A percentile compares a stretch with the other conserved stretches of the same genome.
These are phyloP conservation scores for Pentalonia nigronervosa DNA, from an alignment of 1,140 invertebrate genomes.

Conservation along the genomic window DNA sequence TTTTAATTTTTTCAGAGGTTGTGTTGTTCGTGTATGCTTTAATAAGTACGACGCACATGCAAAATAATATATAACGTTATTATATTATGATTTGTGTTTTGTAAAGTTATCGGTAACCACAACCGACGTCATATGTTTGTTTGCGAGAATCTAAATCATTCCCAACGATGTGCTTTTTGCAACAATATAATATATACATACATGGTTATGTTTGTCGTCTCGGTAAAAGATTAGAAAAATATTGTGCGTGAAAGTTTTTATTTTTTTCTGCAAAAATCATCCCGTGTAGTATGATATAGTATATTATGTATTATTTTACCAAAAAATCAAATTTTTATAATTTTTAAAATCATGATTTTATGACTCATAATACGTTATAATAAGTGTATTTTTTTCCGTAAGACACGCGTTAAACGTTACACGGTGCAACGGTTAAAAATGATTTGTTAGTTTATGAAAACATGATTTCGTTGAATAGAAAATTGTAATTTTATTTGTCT, in stretches of 20 bases:
- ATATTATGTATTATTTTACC: background rate
- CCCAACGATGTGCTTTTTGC: background rate
- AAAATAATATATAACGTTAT: background rate
- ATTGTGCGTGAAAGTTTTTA: background rate
- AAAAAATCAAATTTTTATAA: too few relatives aligned
- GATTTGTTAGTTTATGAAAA: background rate
- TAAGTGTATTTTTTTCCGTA: background rate
- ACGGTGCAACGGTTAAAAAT: background rate
- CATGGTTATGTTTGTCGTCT: too few relatives aligned
- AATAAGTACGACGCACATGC: background rate
- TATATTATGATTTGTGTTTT: background rate
- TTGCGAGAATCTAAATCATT: background rate
- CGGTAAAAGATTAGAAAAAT: background rate
- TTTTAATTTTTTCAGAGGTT: background rate
- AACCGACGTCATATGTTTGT: background rate
- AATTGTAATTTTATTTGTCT: background rate
- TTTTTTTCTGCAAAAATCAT: background rate
- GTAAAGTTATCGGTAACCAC: background rate
- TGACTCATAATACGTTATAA: background rate
- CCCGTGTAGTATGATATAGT: too few relatives aligned
- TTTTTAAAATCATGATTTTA: too few relatives aligned
- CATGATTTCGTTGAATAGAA: background rate
- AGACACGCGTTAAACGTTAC: background rate
- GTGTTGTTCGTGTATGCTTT: background rate
- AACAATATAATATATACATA: background rate